Evolutionary conservation across 2,888 invertebrate species (phyloP).

Genomic region (Eupithecia subumbrata): DNA sequence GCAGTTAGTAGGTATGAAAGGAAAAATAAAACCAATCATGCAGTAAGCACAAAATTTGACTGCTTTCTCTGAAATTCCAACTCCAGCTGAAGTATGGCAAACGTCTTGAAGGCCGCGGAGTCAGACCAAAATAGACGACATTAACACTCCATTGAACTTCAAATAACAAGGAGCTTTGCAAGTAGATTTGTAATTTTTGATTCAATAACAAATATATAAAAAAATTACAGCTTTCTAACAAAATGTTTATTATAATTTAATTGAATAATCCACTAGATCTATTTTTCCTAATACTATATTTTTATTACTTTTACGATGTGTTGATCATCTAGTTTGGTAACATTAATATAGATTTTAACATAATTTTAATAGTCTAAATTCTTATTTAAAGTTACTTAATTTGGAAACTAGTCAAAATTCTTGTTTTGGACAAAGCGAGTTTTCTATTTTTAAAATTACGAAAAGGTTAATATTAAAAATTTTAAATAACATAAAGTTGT

Average conservation of each 20-base stretch:
- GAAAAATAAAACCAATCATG: background rate
- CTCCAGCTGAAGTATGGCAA: conserved; percentile 47
- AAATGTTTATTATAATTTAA: background rate
- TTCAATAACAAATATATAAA: background rate
- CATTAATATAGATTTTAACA: background rate
- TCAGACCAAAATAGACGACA: conserved; percentile 48
- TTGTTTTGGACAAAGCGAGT: background rate
- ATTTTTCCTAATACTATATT: background rate
- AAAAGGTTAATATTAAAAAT: background rate
- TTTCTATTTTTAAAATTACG: background rate
- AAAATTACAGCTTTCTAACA: too few relatives aligned
- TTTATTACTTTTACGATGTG: background rate
- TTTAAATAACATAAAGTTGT: background rate
- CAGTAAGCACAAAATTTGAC: background rate
- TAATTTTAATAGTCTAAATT: background rate
- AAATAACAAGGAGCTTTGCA: conserved; percentile 11
- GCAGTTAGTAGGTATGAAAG: background rate
- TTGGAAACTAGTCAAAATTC: background rate
- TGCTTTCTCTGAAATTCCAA: background rate
- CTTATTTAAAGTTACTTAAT: background rate
- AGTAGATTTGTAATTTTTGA: background rate
- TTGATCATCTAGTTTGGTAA: background rate
- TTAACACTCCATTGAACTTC: conserved; percentile 12
- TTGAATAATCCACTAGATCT: too few relatives aligned
- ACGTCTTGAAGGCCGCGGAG: conserved; percentile 55